Conservation (phyloP, 2,888 invertebrate genomes). For the Microctonus hyperodae region DNA sequence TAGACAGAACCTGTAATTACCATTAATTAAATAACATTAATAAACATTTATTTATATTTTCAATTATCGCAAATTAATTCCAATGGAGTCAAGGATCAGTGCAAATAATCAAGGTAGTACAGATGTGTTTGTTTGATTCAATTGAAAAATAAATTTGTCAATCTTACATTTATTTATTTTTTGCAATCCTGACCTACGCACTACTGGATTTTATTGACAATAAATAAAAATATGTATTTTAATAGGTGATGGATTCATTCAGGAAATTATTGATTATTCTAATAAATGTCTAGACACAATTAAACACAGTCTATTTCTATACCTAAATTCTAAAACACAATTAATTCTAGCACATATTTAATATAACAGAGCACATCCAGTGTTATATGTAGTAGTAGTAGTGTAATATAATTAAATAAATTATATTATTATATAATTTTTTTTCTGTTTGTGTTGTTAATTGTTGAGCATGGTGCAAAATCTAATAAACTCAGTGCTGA, state of each 20-base stretch:
- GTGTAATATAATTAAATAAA: slow-evolving; percentile 11
- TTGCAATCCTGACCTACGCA: slow-evolving; percentile 36
- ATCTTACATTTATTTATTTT: neutral
- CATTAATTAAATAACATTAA: slow-evolving; percentile 16
- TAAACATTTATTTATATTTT: slow-evolving; percentile 16
- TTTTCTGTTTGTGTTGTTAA: neutral
- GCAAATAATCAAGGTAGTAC: neutral
- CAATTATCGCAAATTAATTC: neutral
- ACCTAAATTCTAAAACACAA: slow-evolving; percentile 1
- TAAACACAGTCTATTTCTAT: slow-evolving; percentile 22
- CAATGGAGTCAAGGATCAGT: neutral
- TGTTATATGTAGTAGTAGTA: too few relatives aligned
- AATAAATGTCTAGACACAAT: slow-evolving; percentile 19
- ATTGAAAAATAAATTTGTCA: neutral
- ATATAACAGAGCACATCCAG: slow-evolving; percentile 15
- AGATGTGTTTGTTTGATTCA: neutral
- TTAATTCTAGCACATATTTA: slow-evolving; percentile 10
- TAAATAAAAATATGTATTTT: neutral
- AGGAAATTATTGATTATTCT: slow-evolving; percentile 9
- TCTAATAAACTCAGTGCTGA: slow-evolving; percentile 17
- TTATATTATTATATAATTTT: slow-evolving; percentile 8
- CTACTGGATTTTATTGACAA: slow-evolving; percentile 27
- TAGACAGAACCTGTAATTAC: slow-evolving; percentile 80
- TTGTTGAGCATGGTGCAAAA: neutral
- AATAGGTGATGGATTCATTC: slow-evolving; percentile 19